A percentile compares a stretch with the other conserved stretches of the same genome.
phyloP scores from a whole-genome alignment of 2,888 invertebrate genomes.

The Molorchus minor region DNA sequence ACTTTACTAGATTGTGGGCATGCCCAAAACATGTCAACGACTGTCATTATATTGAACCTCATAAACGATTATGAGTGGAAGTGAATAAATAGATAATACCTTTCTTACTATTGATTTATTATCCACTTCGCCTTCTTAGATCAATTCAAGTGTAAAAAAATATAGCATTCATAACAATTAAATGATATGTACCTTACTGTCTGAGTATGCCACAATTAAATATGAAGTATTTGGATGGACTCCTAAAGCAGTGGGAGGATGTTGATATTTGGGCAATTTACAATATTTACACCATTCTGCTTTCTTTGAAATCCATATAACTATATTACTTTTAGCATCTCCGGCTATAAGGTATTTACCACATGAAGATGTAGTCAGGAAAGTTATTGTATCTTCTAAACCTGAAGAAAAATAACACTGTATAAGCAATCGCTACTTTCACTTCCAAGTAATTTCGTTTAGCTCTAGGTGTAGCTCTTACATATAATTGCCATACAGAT shows the following conservation, averaged over 20 bases:
- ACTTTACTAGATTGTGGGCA: too few species aligned
- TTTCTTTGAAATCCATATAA: conserved; percentile 68
- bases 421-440: too few species aligned
- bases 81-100: too few species aligned
- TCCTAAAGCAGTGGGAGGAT: conserved; percentile 76
- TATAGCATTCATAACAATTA: not conserved
- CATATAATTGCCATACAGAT: too few species aligned
- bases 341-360: conserved; percentile 73
- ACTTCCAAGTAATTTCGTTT: too few species aligned
- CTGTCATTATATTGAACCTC: too few species aligned
- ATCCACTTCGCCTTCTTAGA: too few species aligned
- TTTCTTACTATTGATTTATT: too few species aligned
- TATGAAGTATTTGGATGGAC: conserved; percentile 69
- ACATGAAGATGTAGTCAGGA: conserved; percentile 65
- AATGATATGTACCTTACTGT: conserved; percentile 77
- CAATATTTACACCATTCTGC: conserved; percentile 64
- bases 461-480: too few species aligned
- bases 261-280: conserved; percentile 75
- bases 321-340: conserved; percentile 72
- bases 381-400: conserved; percentile 67
- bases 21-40: too few species aligned
- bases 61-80: too few species aligned
- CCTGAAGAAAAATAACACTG: conserved; percentile 64
- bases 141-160: too few species aligned
- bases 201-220: conserved; percentile 78